phyloP scores from a whole-genome alignment of 2,113 vertebrate genomes.

The Theristicus caerulescens region DNA sequence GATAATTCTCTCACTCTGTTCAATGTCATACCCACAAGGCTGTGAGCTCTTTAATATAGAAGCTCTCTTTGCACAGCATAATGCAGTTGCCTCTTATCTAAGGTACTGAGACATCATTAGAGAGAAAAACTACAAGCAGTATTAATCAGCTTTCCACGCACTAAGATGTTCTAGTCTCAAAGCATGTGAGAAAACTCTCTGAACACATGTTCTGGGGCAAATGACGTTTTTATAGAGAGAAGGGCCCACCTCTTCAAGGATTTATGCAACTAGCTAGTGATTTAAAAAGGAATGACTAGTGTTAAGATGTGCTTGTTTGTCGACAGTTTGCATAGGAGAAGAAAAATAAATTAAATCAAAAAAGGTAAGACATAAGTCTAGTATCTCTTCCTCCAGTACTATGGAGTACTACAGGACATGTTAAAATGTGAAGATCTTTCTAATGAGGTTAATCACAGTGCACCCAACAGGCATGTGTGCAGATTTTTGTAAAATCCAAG shows the following conservation, averaged over 20 bases:
- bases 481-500: not conserved
- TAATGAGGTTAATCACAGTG: not conserved
- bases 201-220: not conserved
- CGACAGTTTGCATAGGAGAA: not conserved
- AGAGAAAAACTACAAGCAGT: not conserved
- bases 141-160: not conserved
- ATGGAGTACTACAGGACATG: not conserved
- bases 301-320: not conserved
- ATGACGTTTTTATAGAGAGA: not conserved
- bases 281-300: not conserved
- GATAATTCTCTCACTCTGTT: not conserved
- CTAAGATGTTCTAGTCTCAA: not conserved
- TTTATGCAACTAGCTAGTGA: not conserved
- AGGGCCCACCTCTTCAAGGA: not conserved
- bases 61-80: not conserved
- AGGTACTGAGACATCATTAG: not conserved
- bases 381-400: not conserved
- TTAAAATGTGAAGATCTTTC: not conserved
- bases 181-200: not conserved
- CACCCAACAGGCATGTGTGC: fast-evolving
- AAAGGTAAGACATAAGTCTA: not conserved
- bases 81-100: not conserved
- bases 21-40: not conserved
- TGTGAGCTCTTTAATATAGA: not conserved
- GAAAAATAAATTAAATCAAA: not conserved